These are phyloP conservation scores for Melanotaenia nigrans DNA, from an alignment of 2,797 vertebrate genomes.

Conservation along the genomic window DNA sequence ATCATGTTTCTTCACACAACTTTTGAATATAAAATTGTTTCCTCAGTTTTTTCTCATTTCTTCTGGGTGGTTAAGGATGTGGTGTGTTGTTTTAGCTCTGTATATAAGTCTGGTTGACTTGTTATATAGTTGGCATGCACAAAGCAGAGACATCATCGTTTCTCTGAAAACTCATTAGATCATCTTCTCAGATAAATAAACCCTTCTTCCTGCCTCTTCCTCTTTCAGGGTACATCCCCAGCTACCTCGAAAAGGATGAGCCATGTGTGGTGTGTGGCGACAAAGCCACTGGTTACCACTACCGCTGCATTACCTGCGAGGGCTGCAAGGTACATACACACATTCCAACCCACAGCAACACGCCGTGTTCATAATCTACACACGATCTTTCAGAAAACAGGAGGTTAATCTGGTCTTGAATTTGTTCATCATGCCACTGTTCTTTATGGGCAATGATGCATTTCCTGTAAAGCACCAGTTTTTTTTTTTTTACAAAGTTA, in stretches of 20 bases:
- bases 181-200: neutral
- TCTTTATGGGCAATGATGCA: neutral
- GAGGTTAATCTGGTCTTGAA: too few species aligned
- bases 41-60: too few species aligned
- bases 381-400: neutral
- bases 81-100: too few species aligned
- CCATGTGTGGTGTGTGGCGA: constrained; percentile 98
- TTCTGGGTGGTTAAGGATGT: too few species aligned
- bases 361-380: neutral
- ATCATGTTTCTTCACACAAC: too few species aligned
- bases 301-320: constrained; percentile 99
- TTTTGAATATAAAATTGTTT: too few species aligned
- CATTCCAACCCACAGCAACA: neutral
- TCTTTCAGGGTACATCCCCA: constrained; percentile 93
- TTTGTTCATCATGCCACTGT: neutral
- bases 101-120: too few species aligned
- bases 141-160: too few species aligned
- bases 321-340: constrained; percentile 92
- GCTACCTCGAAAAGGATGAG: constrained; percentile 99
- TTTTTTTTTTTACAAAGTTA: too few species aligned
- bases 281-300: constrained; percentile 98
- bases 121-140: too few species aligned
- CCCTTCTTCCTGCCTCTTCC: constrained; percentile 8
- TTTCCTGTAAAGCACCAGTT: too few species aligned
- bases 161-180: too few species aligned